Evolutionary conservation across 2,797 vertebrate species (phyloP), one percentile per base, ranked within the genome.

Genomic region (Acrocephalus scirpaceus): DNA sequence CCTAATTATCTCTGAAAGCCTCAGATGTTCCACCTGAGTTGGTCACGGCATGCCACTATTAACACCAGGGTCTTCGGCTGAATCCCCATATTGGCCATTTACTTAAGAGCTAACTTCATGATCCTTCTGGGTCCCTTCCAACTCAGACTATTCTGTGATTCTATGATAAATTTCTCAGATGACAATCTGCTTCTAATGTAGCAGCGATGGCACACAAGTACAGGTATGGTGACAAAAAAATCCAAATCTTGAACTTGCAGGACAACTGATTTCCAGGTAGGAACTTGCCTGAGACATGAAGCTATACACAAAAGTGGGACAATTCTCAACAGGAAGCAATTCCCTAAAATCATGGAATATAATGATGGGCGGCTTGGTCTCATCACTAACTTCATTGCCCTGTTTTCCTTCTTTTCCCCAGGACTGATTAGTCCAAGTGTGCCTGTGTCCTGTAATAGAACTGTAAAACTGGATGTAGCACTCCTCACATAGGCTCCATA

Each of bases 401-500:
- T 1, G 2, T 36, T 81, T 81, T 11, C 25, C 13, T 75, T 73
- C 22, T 57, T 75, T 89, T 79, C 30, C 32, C n/a, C 25, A 51
- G 38, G 6, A 50, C 38, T 29, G 6, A 45, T 40, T 58, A 76
- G 34, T 69, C 13, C 34, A 69, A 50, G 19, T 8, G 7, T 40
- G 47, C 42, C 36, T 73, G 20, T 2, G 0, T 25, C 22, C 30
- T 64, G n/a, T 13, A 85, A 51, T 20, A 57, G 72, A 88, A 66
- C 19, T 22, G 14, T 25, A 61, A 57, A 86, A 40, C 16, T 34
- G 18, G 26, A 80, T 1, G 1, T 32, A 93, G 19, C 25, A 38
- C 34, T 45, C 30, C 11, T 74, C 18, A n/a, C 1, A 0, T 9
- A 73, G 42, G 44, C 25, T 75, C 3, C 10, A n/a, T 38, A 72